Evolutionary conservation across 2,888 invertebrate genomes (phyloP), one percentile per base, ranked within the genome.

Genomic region (Sericinus montela): DNA sequence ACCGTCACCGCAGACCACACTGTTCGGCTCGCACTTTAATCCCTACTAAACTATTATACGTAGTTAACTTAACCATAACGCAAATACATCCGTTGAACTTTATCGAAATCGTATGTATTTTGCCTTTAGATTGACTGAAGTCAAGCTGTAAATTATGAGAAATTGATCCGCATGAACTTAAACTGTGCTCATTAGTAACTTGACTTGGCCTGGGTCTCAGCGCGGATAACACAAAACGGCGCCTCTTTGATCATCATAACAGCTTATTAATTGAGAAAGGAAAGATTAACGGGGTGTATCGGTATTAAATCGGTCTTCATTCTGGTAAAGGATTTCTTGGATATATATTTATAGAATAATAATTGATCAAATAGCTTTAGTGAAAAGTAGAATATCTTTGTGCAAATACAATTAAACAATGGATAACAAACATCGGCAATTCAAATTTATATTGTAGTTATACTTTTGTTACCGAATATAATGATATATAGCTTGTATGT

Each of bases 161-260:
- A 15, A 35, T 29, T 69, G 75, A 72, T 79, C 65, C 65, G 63
- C 60, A 59, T 59, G 69, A 81, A 80, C 77, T 82, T 78, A 74
- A 81, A 77, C 77, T 80, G 83, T 71, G 55, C 69, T 77, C 69
- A 77, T 80, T 74, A 72, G 70, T 60, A 72, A 77, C 69, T 78
- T 75, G 73, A 74, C 72, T 74, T 32, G 37, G 15, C 32, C 30
- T 62, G 74, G 59, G 75, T 75, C 75, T 82, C 78, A 75, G 66
- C 69, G 59, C 62, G 61, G 67, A 66, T 71, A 75, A 80, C 67
- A 63, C 65, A 69, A 78, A 75, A 75, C 71, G 67, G 61, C 64
- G 67, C 62, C 63, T 67, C 81, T 84, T 84, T 82, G 83, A 85
- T 86, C 81, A 79, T 78, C 71, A 77, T 74, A 76, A 78, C 75